Evolutionary conservation across 2,888 invertebrate species (phyloP), one percentile per base, ranked within the genome.

Genomic region (Clistopyga incitator): DNA sequence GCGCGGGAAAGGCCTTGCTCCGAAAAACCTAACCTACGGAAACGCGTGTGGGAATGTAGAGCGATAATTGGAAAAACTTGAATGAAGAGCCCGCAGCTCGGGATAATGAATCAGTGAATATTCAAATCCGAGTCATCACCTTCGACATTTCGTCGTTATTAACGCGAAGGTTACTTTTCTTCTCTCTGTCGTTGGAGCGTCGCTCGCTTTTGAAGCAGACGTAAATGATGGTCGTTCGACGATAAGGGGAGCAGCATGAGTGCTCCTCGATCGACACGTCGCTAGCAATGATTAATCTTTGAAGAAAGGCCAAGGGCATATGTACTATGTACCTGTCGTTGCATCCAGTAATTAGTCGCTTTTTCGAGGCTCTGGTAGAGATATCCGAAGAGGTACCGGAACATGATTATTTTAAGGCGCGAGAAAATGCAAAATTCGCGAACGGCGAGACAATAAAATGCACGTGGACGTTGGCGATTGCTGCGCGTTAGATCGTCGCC

Each of bases 381-480:
- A 59, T 86, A 78, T 76, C 78, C 78, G 25, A 91, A 81, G 25
- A 89, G 47, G 80, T 87, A 86, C 88, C 89, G 88, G 52, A 92
- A 81, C 92, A 92, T 91, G 65, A 25, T 88, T 72, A 38, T 6
- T 11, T 4, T 13, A 15, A 0, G 20, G 18, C 2, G 13, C 18
- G 42, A 45, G 42, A 45, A 61, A 34, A 56, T 56, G 13, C 8
- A 18, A 20, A 18, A 20, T 59, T 29, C n/a, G 13, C 25, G 38
- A 54, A 25, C 23, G 50, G 0, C n/a, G 47, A 74, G 50, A 18
- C 65, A 34, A 38, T 42, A 72, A 25, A 11, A 45, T 82, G 76
- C 64, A 82, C 50, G 47, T 18, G 65, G n/a, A 34, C 25, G 23
- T 52, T 34, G 34, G 0, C 8, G 0, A 8, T 10, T 47, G 20